These are phyloP conservation scores for Gisinianus flammeolus DNA, from an alignment of 2,888 invertebrate genomes.

Conservation along the genomic window DNA sequence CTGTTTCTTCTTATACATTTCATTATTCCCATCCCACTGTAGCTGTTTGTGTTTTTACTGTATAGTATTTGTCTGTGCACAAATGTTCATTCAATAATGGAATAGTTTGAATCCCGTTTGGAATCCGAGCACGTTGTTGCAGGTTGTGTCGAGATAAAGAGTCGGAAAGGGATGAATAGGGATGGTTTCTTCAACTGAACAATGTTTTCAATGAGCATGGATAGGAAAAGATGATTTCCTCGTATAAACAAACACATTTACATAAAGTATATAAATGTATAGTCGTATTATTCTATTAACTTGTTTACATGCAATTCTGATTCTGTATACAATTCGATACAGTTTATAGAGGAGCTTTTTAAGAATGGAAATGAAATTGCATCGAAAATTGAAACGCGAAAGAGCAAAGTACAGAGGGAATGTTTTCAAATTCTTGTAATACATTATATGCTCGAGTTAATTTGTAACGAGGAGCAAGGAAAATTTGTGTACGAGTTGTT, in stretches of 20 bases:
- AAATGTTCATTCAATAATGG: background rate
- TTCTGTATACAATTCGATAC: too few species aligned
- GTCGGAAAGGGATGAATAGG: background rate
- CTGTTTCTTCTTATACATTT: too few species aligned
- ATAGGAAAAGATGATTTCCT: background rate
- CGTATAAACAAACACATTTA: background rate
- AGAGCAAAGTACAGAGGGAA: background rate
- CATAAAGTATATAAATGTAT: too few species aligned
- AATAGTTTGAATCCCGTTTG: conserved; percentile 9
- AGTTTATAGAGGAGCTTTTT: too few species aligned
- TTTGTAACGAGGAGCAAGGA: background rate
- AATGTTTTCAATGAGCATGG: conserved; percentile 24
- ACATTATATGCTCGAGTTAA: background rate
- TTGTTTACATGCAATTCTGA: too few species aligned
- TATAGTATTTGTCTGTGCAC: background rate
- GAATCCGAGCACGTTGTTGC: conserved; percentile 9
- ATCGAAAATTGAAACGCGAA: background rate
- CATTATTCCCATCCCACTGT: background rate
- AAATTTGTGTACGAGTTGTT: too few species aligned
- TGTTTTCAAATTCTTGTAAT: background rate
- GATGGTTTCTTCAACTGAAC: conserved; percentile 6
- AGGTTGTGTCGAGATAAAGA: background rate
- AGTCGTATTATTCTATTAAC: too few species aligned
- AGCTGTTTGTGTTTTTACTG: background rate
- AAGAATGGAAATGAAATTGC: too few species aligned